These are phyloP conservation scores for Thalassarche chlororhynchos DNA, from an alignment of 2,113 vertebrate species.

Conservation along the genomic window DNA sequence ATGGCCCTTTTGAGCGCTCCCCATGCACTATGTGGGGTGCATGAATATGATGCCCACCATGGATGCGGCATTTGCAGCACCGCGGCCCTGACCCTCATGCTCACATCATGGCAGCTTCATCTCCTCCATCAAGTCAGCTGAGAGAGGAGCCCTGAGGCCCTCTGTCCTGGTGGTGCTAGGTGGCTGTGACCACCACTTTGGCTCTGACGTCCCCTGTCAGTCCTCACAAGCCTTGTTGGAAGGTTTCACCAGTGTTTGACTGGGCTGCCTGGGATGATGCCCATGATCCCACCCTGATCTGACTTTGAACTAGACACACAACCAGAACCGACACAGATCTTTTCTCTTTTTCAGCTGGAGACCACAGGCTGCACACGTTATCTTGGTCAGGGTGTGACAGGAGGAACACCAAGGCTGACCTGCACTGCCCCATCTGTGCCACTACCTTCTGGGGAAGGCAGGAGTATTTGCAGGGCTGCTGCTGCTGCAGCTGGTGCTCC, in stretches of 20 bases:
- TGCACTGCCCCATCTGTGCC: background rate
- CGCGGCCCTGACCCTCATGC: accelerated
- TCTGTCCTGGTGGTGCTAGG: background rate
- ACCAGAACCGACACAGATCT: background rate
- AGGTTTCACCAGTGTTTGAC: background rate
- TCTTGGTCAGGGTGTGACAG: background rate
- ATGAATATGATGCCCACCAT: accelerated
- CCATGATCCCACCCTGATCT: background rate
- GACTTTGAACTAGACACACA: background rate
- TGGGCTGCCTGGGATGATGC: background rate
- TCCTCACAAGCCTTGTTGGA: background rate
- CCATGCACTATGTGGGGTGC: background rate
- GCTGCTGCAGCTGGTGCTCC: background rate
- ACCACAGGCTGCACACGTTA: background rate
- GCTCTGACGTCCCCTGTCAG: background rate
- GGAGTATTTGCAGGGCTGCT: background rate
- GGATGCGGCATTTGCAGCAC: background rate
- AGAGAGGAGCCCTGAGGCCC: background rate
- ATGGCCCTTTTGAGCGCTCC: too few relatives aligned
- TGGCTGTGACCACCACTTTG: background rate
- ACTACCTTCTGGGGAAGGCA: background rate
- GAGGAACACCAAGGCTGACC: background rate
- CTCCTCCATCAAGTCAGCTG: background rate
- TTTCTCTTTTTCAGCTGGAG: background rate
- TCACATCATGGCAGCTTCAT: accelerated